Evolutionary conservation across 2,113 vertebrate species (phyloP), one percentile per base, ranked within the genome.

Genomic region (Ahaetulla prasina): DNA sequence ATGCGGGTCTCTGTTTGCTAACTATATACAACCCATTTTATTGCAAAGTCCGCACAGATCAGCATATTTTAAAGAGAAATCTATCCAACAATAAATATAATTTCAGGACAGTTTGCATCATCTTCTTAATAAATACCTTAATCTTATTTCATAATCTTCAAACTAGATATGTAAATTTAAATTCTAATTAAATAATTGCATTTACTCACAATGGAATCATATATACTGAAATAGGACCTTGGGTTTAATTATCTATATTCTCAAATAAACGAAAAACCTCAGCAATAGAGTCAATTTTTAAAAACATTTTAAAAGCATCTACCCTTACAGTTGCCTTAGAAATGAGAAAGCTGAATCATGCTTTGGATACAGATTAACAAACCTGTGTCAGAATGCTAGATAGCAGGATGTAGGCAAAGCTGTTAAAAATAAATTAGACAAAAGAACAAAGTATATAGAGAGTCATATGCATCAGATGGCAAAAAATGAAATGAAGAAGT

Each of bases 41-140:
- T 45, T 49, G 0, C 0, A 92, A 43, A 93, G 87, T 16, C 45
- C 10, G 35, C 35, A 6, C 1, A 91, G 52, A 43, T 92, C 85
- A 45, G 27, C 86, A 63, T 50, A 9, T 10, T 22, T 18, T 27
- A 88, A 85, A 85, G 47, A 85, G 85, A 49, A 43, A 22, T 14
- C 52, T 87, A 88, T 88, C 90, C 90, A 43, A 55, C 92, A 43
- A 8, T 45, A 94, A 94, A 60, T 53, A 91, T 53, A 91, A 25
- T 84, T 27, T 74, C 22, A 8, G 90, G 84, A 47, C 63, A 93
- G 25, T 53, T 47, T 9, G 49, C 22, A 53, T 35, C 23, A 27
- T 39, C 12, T 39, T 87, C 3, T 43, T 52, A 23, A 27, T 45
- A 92, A 92, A 35, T 47, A 23, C 8, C 2, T 10, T 16, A 54